These are phyloP conservation scores for Psittacula cyanocephala DNA, from an alignment of 2,113 vertebrate genomes.

Conservation along the genomic window DNA sequence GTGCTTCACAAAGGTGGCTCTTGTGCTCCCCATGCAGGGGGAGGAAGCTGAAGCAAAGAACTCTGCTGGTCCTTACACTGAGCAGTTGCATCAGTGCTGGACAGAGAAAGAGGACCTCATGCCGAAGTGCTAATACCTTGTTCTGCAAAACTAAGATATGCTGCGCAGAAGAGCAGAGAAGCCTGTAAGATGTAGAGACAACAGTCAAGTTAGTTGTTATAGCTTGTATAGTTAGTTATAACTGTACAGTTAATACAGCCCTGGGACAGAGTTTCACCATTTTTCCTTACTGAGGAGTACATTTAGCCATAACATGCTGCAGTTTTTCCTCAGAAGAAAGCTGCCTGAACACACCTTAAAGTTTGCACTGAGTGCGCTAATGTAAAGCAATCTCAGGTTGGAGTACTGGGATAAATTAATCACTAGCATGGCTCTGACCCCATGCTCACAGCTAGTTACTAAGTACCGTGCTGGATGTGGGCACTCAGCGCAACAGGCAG, in stretches of 20 bases:
- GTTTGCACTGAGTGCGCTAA: background rate
- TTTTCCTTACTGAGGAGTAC: background rate
- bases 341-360: background rate
- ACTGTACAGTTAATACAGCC: background rate
- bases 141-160: background rate
- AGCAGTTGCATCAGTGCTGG: background rate
- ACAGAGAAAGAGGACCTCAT: background rate
- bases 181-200: too few species aligned
- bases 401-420: background rate
- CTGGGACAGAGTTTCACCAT: background rate
- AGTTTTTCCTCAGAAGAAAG: background rate
- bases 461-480: background rate
- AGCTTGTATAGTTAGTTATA: too few species aligned
- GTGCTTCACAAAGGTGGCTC: too few species aligned
- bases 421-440: background rate
- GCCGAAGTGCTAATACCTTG: background rate
- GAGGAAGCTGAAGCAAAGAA: background rate
- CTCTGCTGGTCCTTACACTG: background rate
- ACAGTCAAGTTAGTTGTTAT: too few species aligned
- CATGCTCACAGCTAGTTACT: background rate
- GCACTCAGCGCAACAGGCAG: background rate
- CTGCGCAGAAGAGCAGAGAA: background rate
- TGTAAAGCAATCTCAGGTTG: background rate
- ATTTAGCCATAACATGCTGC: background rate
- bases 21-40: fast-evolving